phyloP scores from a whole-genome alignment of 2,113 vertebrate genomes.

The Pelobates fuscus region DNA sequence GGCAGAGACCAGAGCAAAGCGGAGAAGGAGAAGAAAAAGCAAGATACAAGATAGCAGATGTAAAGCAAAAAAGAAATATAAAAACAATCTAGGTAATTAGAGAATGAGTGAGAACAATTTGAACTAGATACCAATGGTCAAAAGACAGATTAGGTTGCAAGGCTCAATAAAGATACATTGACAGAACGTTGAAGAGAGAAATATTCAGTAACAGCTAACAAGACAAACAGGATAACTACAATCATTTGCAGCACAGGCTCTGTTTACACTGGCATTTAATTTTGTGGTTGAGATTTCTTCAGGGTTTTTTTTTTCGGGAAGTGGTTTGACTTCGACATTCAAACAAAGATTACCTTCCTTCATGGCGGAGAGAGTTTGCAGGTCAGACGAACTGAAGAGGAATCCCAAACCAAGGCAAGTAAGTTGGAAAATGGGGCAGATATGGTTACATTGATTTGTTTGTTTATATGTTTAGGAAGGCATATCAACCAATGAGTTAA shows the following conservation, averaged over 20 bases:
- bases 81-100: too few species aligned
- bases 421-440: slow-evolving; percentile 38
- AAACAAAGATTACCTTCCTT: slow-evolving; percentile 1
- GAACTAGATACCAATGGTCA: too few species aligned
- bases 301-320: background rate
- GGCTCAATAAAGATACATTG: background rate
- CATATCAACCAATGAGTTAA: too few species aligned
- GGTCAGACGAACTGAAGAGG: slow-evolving; percentile 43
- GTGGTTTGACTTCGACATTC: background rate
- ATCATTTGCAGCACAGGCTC: background rate
- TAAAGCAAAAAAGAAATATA: background rate
- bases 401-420: slow-evolving; percentile 47
- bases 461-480: too few species aligned
- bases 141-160: background rate
- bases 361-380: slow-evolving; percentile 46
- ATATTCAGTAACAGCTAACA: background rate
- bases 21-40: slow-evolving; percentile 7
- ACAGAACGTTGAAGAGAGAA: background rate
- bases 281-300: background rate
- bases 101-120: too few species aligned
- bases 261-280: background rate
- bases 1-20: slow-evolving; percentile 17
- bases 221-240: background rate
- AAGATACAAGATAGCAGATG: slow-evolving; percentile 10
- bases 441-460: background rate